Base-by-base conservation (phyloP, 2,113 vertebrate species). In the Accipiter virgatus region DNA sequence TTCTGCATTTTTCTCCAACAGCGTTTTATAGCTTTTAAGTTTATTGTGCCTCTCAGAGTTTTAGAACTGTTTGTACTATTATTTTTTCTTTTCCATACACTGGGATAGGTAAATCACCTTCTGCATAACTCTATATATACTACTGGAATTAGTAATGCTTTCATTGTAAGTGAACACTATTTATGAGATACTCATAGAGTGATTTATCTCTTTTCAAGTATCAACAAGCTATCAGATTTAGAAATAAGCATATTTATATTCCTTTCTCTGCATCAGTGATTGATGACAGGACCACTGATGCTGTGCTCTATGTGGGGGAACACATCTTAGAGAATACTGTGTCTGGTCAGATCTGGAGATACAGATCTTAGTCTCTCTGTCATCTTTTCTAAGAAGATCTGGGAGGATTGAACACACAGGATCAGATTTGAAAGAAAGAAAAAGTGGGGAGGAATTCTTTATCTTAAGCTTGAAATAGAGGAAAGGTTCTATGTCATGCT, bases 181-280 rank as follows among this genome's bases (percentile, higher is more conserved):
- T 82, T 81, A 68, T 79, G 74, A 93, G 84, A 26, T 77, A 77
- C 45, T 86, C 1, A 3, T 50, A 27, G 90, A 95, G 79, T 94
- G 93, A 88, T 95, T 96, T 94, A 80, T 92, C 38, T 65, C 61
- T 93, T 74, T 95, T 94, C 93, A 91, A 91, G 90, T 87, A 93
- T 85, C 90, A 96, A 61, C 93, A 91, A 90, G 91, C 66, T 82
- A 67, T 84, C 32, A 56, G 47, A 52, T 81, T 90, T 85, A 90
- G 92, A 94, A 97, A 82, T 63, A 63, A 92, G 55, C 48, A 18
- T 74, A 79, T 83, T 92, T 88, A 29, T 94, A 67, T 91, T 90
- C 7, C 42, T 93, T 94, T 95, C 43, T 56, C 16, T 91, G 61
- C 40, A 20, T 95, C n/a, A 81, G 63, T 86, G 84, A 93, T 79